These are phyloP conservation scores for Strigamia crassipes DNA, from an alignment of 2,888 invertebrate species.

Conservation along the genomic window DNA sequence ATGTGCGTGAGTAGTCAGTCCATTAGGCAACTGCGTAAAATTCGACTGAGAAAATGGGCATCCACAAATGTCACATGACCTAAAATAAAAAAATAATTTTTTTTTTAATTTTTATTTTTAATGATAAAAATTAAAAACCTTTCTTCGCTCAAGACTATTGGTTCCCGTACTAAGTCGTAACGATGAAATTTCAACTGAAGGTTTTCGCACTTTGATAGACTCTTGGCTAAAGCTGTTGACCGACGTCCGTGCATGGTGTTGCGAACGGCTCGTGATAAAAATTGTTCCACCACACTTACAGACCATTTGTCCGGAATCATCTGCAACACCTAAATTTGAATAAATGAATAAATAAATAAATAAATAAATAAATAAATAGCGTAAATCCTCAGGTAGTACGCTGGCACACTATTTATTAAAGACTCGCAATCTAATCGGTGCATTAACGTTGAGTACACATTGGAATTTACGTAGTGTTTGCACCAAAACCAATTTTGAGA, in stretches of 20 bases:
- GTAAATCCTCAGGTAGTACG: too few relatives aligned
- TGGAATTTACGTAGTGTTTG: too few relatives aligned
- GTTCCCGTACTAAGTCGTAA: constrained; percentile 56
- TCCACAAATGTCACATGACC: constrained; percentile 59
- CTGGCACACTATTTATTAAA: too few relatives aligned
- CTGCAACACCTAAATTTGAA: constrained; percentile 55
- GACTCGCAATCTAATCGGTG: too few relatives aligned
- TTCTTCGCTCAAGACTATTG: constrained; percentile 58
- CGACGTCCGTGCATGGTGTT: constrained; percentile 58
- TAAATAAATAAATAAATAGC: background rate
- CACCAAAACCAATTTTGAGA: too few relatives aligned
- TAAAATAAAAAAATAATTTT: background rate
- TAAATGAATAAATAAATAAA: too few relatives aligned
- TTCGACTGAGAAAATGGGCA: constrained; percentile 58
- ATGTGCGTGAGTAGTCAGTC: constrained; percentile 60
- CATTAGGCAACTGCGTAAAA: constrained; percentile 61
- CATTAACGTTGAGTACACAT: too few relatives aligned
- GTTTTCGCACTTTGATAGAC: constrained; percentile 60
- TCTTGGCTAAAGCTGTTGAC: constrained; percentile 57
- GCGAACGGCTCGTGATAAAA: constrained; percentile 59
- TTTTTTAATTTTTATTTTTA: background rate
- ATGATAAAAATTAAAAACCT: constrained; percentile 56
- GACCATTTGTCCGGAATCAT: constrained; percentile 62
- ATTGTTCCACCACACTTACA: constrained; percentile 59
- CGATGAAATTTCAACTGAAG: constrained; percentile 57